Percentiles rank a stretch among this genome's conserved stretches.
Conservation (phyloP, 2,888 invertebrate species). For the Drosophila glabriapex region DNA sequence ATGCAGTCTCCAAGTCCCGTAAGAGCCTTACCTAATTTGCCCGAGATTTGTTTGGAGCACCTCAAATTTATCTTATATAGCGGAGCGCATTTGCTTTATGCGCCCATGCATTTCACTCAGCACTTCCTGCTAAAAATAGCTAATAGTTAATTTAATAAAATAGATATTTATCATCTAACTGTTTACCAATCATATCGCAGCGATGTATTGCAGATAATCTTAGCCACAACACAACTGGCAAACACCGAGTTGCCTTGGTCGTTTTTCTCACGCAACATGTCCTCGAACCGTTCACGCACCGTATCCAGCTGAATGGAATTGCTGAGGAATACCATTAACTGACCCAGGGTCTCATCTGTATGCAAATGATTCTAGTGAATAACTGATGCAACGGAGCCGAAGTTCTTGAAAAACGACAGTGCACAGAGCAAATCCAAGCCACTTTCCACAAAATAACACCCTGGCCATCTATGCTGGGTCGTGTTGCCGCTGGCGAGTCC, state of each 20-base stretch:
- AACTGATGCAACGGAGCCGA: slow-evolving; percentile 9
- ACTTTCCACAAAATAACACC: slow-evolving; percentile 52
- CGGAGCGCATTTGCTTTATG: slow-evolving; percentile 30
- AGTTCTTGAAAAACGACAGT: slow-evolving; percentile 60
- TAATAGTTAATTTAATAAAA: background rate
- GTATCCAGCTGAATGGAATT: slow-evolving; percentile 30
- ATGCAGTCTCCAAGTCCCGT: no score
- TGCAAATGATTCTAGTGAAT: slow-evolving; percentile 1
- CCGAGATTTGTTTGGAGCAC: slow-evolving; percentile 30
- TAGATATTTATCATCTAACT: background rate
- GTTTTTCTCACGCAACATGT: slow-evolving; percentile 21
- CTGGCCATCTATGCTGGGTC: slow-evolving; percentile 44
- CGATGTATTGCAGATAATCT: slow-evolving; percentile 27
- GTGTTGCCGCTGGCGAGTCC: slow-evolving; percentile 48
- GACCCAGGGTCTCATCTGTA: slow-evolving; percentile 51
- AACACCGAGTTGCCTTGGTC: slow-evolving; percentile 16
- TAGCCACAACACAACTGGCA: slow-evolving; percentile 50
- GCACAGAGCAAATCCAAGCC: slow-evolving; percentile 51
- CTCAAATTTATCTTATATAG: slow-evolving; percentile 30
- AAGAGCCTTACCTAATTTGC: no score
- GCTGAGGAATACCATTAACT: slow-evolving; percentile 44
- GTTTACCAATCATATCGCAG: slow-evolving; percentile 50
- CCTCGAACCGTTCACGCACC: slow-evolving; percentile 41
- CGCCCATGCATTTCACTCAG: slow-evolving; percentile 38
- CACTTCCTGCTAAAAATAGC: slow-evolving; percentile 11